Evolutionary conservation across 2,797 vertebrate genomes (phyloP), one percentile per base, ranked within the genome.

Genomic region (Gambelia wislizenii): DNA sequence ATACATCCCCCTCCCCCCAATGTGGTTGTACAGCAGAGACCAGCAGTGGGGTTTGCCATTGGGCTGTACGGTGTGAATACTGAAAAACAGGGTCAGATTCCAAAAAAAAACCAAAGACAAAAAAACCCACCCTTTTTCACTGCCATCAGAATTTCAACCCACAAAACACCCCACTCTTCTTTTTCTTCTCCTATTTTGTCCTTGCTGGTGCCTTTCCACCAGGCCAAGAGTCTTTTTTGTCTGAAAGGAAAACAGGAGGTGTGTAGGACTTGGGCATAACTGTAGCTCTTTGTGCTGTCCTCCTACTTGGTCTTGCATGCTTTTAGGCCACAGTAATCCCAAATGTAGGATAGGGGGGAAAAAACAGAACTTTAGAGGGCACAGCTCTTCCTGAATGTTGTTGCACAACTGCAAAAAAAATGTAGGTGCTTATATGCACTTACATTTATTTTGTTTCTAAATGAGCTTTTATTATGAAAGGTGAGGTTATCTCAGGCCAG

Each of bases 1-100:
- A 86, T 44, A n/a, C 12, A 79, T 64, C 56, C n/a, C 9, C n/a
- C 12, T 44, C 42, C 27, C 47, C 33, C 52, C 30, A 64, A 27
- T 22, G 33, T 85, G 83, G 9, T 89, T 75, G 69, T 81, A 67
- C 42, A 83, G 54, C 42, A 76, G 47, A 78, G 49, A 54, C 83
- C 47, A 76, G 70, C 69, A 81, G 49, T 22, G 61, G 10, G 30
- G 52, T 89, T 75, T 86, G 56, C 33, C 39, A 54, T 64, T 54
- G 27, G 75, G 33, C 25, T 42, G 22, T 59, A 47, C 36, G 44
- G 76, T 59, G n/a, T 30, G 74, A 42, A 14, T 54, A 20, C 22
- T 70, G n/a, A 27, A 33, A 5, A 67, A 25, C 16, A 85, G 14
- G 77, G 5, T 16, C 22, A 59, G 39, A 12, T n/a, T 54, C 36